These are phyloP conservation scores for Bovichtus diacanthus DNA, from an alignment of 2,797 vertebrate species.

Conservation along the genomic window DNA sequence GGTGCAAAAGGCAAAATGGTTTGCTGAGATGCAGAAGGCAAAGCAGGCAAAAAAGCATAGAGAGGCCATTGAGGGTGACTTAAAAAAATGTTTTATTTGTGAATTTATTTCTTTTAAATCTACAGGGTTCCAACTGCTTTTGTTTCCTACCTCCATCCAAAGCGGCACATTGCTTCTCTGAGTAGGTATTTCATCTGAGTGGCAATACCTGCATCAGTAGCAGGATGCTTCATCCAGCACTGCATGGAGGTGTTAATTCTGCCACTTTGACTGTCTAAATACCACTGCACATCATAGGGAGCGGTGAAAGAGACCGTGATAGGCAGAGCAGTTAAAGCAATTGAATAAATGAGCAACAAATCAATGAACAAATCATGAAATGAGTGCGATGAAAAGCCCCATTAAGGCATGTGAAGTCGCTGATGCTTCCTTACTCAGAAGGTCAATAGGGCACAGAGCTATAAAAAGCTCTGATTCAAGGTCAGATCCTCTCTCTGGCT, in stretches of 20 bases:
- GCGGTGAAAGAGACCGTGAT: neutral
- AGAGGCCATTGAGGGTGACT: constrained; percentile 1
- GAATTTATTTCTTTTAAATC: constrained; percentile 5
- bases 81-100: neutral
- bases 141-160: constrained; percentile 42
- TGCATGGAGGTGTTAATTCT: constrained; percentile 9
- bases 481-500: constrained; percentile 44
- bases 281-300: neutral
- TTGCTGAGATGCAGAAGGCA: constrained; percentile 54
- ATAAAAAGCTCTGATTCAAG: constrained; percentile 61
- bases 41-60: constrained; percentile 57
- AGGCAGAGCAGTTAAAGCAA: neutral
- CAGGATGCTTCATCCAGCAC: constrained; percentile 17
- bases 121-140: neutral
- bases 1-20: constrained; percentile 50
- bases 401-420: constrained; percentile 4
- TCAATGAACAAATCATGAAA: constrained; percentile 6
- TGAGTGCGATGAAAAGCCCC: constrained; percentile 18
- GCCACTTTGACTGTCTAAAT: constrained; percentile 6
- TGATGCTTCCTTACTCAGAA: constrained; percentile 17
- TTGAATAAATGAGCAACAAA: constrained; percentile 7
- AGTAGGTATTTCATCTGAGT: constrained; percentile 24
- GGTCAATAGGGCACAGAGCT: constrained; percentile 28
- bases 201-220: neutral
- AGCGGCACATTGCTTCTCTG: constrained; percentile 14